Base-by-base conservation (phyloP, 2,113 vertebrate genomes). In the Thermophis baileyi region DNA sequence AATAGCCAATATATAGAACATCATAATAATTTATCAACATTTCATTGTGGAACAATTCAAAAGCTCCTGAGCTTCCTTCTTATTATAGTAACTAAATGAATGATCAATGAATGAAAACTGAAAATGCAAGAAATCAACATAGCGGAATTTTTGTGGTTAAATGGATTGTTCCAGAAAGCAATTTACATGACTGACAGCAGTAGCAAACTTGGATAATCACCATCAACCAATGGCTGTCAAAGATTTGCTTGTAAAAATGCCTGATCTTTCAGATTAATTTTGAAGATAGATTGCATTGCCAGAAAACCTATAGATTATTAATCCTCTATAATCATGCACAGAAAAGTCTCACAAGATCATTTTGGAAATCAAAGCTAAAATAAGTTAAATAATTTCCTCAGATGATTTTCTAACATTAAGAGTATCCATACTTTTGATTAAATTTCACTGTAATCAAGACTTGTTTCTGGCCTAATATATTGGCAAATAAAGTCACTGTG, bases 111-210 rank as follows among this genome's bases (percentile, higher is more conserved):
- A 91, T 93, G 30, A 95, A 92, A 92, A 92, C 0, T 16, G 87
- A 60, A 92, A 87, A 9, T 91, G 51, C 69, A 54, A 90, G 88
- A 87, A 74, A 24, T 0, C n/a, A 25, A 50, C 18, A 5, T 40
- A 94, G 89, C 7, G 89, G 69, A 44, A n/a, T 50, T 94, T 94
- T 94, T 93, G 74, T 91, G 57, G 63, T 92, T 92, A 95, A 93
- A 95, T 89, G 90, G 96, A 93, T 86, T 92, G 81, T 91, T 92
- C 88, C 63, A 92, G 92, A 96, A 97, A 96, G 95, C 96, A 97
- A 97, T 97, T 95, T 96, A 94, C 81, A 87, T 93, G 95, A 49
- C 95, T 95, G 95, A 94, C 94, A 95, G 93, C 35, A 91, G 40
- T 11, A 96, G 92, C 95, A 97, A 94, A 95, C 94, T 88, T 91